Evolutionary conservation across 1,140 invertebrate genomes (phyloP).

Genomic region (Drosophila seguyi): DNA sequence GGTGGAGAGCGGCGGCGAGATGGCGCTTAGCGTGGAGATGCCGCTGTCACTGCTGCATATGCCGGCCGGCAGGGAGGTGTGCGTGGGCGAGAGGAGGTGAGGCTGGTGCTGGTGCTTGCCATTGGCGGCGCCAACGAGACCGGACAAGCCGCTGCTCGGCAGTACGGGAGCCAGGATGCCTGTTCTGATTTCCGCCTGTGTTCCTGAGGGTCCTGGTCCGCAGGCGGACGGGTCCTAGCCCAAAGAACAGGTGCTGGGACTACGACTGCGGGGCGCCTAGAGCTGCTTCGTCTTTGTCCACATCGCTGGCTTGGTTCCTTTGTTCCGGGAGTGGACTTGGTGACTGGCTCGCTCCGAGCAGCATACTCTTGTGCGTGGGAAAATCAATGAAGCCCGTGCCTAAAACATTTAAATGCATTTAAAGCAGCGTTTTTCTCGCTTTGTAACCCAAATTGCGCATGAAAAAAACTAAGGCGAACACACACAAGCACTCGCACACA

Average conservation of each 20-base stretch:
- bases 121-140: constrained; percentile 56
- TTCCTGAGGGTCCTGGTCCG: constrained; percentile 15
- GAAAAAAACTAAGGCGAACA: constrained; percentile 76
- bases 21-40: constrained; percentile 75
- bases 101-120: constrained; percentile 51
- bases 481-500: constrained; percentile 39
- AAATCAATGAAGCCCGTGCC: constrained; percentile 72
- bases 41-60: constrained; percentile 82
- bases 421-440: constrained; percentile 72
- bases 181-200: constrained; percentile 8
- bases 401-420: constrained; percentile 76
- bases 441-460: constrained; percentile 82
- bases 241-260: constrained; percentile 15
- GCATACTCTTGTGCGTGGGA: constrained; percentile 75
- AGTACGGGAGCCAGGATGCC: constrained; percentile 81
- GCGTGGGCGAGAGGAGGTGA: constrained; percentile 76
- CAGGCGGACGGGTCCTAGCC: constrained; percentile 5
- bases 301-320: constrained; percentile 43
- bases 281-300: constrained; percentile 49
- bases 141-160: constrained; percentile 74
- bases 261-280: constrained; percentile 24
- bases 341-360: constrained; percentile 34
- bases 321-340: constrained; percentile 29
- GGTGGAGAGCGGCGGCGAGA: constrained; percentile 75
- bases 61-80: constrained; percentile 67